Base-by-base conservation (phyloP, 1,140 invertebrate species). In the Meloidogyne chitwoodi region DNA sequence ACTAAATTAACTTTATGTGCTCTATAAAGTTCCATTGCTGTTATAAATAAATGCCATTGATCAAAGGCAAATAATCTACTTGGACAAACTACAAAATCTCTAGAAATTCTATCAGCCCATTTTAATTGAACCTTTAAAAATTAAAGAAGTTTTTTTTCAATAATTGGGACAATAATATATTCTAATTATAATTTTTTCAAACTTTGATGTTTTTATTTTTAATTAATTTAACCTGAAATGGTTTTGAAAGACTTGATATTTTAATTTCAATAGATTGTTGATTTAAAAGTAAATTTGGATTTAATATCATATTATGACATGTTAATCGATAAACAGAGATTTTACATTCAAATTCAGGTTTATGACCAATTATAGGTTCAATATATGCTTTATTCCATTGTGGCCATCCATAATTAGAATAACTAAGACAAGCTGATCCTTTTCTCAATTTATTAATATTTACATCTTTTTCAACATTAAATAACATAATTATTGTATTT, bases 21-120 rank as follows among this genome's bases (percentile, higher is more conserved):
- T 41, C 34, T 26, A 75, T 79, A 79, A 0, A 80, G 16, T 68
- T 79, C 78, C 80, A 79, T 74, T 22, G 78, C 68, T 26, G 61
- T 66, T 24, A 79, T 26, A 22, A 77, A 24, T 22, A 81, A 34
- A 26, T 72, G 79, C 78, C 78, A 79, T 48, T 80, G 44, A 19
- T 79, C 78, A 48, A 74, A 79, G n/a, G 29, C 48, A 64, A 81
- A 80, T 24, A 80, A 34, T 27, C 71, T n/a, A 31, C 78, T 64
- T 34, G 68, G 29, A 41, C 78, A 79, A 34, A 80, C 68, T n/a
- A 79, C 77, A 22, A 79, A 31, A n/a, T 56, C 11, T 4, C 78
- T 24, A 12, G 70, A 31, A 26, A 24, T 62, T 38, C 16, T 38
- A 41, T 75, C 78, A 6, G 56, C 16, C 11, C 6, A 68, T 27